Evolutionary conservation across 2,888 invertebrate genomes (phyloP).

Genomic region (Agapetus fuscipes): DNA sequence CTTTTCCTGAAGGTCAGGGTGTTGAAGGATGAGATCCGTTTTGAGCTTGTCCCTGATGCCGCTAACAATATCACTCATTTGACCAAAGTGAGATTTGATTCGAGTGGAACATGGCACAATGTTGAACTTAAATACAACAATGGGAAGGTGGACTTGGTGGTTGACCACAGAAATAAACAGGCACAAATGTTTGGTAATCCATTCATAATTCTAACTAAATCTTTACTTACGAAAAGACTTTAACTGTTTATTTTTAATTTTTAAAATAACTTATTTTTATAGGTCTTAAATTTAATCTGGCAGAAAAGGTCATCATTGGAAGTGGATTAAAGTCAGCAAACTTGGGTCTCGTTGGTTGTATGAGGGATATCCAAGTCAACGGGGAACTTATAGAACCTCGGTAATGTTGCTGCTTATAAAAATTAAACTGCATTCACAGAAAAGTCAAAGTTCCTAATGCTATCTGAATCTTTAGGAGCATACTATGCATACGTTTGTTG

Average conservation of each 20-base stretch:
- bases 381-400: conserved; percentile 69
- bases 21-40: conserved; percentile 76
- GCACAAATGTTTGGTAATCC: conserved; percentile 51
- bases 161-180: conserved; percentile 66
- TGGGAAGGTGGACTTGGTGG: conserved; percentile 62
- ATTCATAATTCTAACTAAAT: neutral
- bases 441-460: neutral
- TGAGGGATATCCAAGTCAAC: conserved; percentile 81
- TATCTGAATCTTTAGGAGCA: too few species aligned
- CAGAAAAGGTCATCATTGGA: conserved; percentile 66
- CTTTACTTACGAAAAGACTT: neutral
- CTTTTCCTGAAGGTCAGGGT: conserved; percentile 52
- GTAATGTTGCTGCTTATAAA: conserved; percentile 22
- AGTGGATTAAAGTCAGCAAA: conserved; percentile 66
- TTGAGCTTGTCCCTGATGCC: conserved; percentile 66
- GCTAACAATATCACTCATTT: conserved; percentile 68
- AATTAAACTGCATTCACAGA: neutral
- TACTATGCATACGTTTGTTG: too few species aligned
- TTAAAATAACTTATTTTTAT: conserved; percentile 13
- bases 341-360: conserved; percentile 81
- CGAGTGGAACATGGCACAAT: conserved; percentile 73
- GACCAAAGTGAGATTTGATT: conserved; percentile 73
- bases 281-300: conserved; percentile 55
- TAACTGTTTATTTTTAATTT: neutral
- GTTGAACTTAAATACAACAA: conserved; percentile 68